Conservation (phyloP, 2,113 vertebrate genomes). For the Pimephales promelas region DNA sequence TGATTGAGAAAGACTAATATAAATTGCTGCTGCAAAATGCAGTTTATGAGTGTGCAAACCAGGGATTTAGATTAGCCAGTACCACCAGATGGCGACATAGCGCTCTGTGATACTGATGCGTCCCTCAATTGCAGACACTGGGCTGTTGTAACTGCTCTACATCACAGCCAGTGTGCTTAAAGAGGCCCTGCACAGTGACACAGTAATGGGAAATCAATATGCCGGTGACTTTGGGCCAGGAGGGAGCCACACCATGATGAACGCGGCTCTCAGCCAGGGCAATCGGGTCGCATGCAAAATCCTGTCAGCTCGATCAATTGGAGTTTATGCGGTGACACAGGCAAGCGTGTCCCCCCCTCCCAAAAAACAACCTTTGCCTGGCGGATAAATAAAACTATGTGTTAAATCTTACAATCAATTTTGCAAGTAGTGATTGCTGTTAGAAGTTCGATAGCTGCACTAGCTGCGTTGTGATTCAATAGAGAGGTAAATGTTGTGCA, state of each 20-base stretch:
- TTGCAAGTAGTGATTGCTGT: conserved; percentile 64
- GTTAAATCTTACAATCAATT: conserved; percentile 64
- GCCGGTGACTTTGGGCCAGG: conserved; percentile 62
- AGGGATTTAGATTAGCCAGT: background rate
- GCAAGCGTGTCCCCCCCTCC: background rate
- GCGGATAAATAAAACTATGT: conserved; percentile 55
- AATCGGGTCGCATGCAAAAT: conserved; percentile 69
- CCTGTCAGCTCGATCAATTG: conserved; percentile 62
- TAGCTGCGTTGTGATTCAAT: conserved; percentile 63
- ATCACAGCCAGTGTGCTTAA: conserved; percentile 72
- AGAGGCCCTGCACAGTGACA: conserved; percentile 67
- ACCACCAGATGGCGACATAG: conserved; percentile 64
- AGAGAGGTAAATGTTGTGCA: conserved; percentile 72
- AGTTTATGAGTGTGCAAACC: background rate
- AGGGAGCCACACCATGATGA: conserved; percentile 63
- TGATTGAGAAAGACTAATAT: conserved; percentile 3
- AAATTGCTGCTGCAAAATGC: conserved; percentile 25
- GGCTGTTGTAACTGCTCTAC: conserved; percentile 57
- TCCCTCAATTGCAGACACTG: conserved; percentile 20
- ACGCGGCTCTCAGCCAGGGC: conserved; percentile 63
- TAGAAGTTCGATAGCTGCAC: conserved; percentile 57
- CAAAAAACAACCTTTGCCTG: conserved; percentile 21
- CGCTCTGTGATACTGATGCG: background rate
- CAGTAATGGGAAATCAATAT: conserved; percentile 76
- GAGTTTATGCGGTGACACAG: conserved; percentile 55